Evolutionary conservation across 2,888 invertebrate species (phyloP), one percentile per base, ranked within the genome.

Genomic region (Tricholauxania praeusta): DNA sequence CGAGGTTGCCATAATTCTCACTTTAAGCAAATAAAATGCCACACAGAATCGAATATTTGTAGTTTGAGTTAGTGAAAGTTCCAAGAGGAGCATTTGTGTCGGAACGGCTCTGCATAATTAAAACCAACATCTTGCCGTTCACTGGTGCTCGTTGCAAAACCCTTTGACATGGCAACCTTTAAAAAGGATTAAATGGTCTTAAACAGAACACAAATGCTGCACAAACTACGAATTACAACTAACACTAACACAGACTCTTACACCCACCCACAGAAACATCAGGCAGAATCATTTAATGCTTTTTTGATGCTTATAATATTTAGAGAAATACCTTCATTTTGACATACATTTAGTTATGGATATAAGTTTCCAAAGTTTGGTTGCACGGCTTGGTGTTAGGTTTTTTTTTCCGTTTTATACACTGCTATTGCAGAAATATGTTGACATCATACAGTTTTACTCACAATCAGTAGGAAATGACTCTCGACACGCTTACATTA

Each of bases 121-220:
- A 51, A 64, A 64, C 14, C 51, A 64, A 64, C 64, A 64, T 51
- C 64, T 49, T 47, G 64, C 51, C 28, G 64, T 39, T 10, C 39
- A 15, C 22, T 19, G 19, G 48, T 17, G 19, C 47, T 63, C 47
- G 59, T 28, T 19, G 59, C 14, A 8, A 17, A 64, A 64, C 51
- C 19, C 51, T 64, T 64, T 51, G 64, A 64, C 64, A 64, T 49
- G 64, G 39, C 7, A 51, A 64, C 64, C 64, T 64, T 51, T 22
- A 19, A 39, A 64, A 64, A 22, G 64, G 64, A 64, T 64, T 64
- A 64, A 52, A 64, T 14, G 39, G 51, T 22, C 14, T 64, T 64
- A 17, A 64, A 39, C 39, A 39, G 39, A 64, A 51, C 51, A 51
- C 64, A 28, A 64, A 64, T 51, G 28, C 64, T 64, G 22, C 64